phyloP scores from a whole-genome alignment of 2,888 invertebrate species.

The Megastigmus dorsalis region DNA sequence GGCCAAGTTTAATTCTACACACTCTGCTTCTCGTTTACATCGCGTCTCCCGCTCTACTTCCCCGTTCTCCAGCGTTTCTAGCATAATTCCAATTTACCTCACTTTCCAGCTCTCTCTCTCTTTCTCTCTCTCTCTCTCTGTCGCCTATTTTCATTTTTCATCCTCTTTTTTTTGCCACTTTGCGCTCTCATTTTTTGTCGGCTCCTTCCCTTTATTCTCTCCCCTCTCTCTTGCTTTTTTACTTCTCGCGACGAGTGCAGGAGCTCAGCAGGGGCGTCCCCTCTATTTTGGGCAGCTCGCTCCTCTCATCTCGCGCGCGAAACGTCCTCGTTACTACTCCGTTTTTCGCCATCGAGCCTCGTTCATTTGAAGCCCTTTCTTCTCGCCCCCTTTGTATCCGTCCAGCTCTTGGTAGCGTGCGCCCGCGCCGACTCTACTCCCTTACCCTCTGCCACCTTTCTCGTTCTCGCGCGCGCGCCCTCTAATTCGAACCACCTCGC shows the following conservation, averaged over 20 bases:
- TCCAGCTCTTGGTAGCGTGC: background rate
- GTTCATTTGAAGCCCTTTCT: conserved; percentile 30
- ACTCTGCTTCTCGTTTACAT: conserved; percentile 11
- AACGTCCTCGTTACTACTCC: background rate
- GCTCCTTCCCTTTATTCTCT: conserved; percentile 8
- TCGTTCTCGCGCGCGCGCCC: background rate
- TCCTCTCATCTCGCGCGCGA: background rate
- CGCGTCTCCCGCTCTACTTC: background rate
- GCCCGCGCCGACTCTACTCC: background rate
- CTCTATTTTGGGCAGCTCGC: too few relatives aligned
- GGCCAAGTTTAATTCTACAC: conserved; percentile 24
- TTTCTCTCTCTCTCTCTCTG: too few relatives aligned
- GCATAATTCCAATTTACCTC: conserved; percentile 27
- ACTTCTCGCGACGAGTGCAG: conserved; percentile 6
- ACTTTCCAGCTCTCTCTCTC: background rate
- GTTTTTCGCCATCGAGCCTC: conserved; percentile 15
- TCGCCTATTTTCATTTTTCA: conserved; percentile 41
- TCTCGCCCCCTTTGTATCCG: conserved; percentile 14
- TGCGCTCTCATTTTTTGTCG: background rate
- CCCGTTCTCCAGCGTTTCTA: too few relatives aligned
- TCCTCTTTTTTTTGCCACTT: background rate
- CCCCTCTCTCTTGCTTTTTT: conserved; percentile 19
- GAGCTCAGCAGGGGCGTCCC: background rate
- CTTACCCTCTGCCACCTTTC: background rate
- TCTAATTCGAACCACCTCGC: conserved; percentile 44